A percentile compares a stretch with the other conserved stretches of the same genome.
Conservation (phyloP, 2,888 invertebrate genomes). For the Volucella inflata region DNA sequence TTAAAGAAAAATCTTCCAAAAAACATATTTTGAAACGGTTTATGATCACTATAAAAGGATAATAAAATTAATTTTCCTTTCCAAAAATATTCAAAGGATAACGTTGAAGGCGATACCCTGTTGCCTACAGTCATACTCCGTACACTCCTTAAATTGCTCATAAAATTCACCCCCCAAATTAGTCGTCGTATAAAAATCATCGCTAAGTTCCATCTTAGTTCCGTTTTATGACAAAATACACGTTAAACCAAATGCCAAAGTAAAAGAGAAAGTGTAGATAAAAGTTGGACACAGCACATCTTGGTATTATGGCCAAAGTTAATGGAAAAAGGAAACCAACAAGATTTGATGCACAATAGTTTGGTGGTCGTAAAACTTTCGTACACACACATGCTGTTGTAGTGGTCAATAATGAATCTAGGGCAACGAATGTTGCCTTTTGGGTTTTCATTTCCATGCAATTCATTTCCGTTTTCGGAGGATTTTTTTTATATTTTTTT, state of each 20-base stretch:
- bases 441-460: conserved; percentile 28
- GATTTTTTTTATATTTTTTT: neutral
- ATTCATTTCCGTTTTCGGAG: no score
- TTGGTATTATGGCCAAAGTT: conserved; percentile 42
- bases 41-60: no score
- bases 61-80: no score
- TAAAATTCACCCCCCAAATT: no score
- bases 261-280: conserved; percentile 1
- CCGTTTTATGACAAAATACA: conserved; percentile 34
- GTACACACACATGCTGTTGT: conserved; percentile 21
- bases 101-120: no score
- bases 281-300: conserved; percentile 35
- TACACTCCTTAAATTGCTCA: no score
- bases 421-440: conserved; percentile 49
- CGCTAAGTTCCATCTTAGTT: conserved; percentile 53
- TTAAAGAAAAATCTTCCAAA: no score
- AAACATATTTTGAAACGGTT: no score
- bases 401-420: conserved; percentile 37
- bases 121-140: no score
- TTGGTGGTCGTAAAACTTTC: conserved; percentile 52
- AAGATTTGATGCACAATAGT: conserved; percentile 59
- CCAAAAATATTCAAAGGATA: no score
- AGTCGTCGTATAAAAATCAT: conserved; percentile 55
- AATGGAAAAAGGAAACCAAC: conserved; percentile 51
- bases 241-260: conserved; percentile 36